phyloP scores from a whole-genome alignment of 1,140 invertebrate species.

The Wiebesia pumilae region DNA sequence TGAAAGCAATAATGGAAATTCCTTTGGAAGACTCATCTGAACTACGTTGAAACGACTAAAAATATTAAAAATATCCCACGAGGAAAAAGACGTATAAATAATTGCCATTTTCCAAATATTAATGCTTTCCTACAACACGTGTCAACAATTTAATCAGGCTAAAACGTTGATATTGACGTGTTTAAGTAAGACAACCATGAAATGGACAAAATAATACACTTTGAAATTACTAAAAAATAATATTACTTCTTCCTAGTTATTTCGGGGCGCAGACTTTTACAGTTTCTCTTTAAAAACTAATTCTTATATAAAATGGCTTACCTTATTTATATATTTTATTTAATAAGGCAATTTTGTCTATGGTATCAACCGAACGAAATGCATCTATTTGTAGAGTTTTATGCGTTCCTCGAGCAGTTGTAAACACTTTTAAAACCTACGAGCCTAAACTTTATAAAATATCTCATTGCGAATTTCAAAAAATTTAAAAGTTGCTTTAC shows the following conservation, averaged over 20 bases:
- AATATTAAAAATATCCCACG: background rate
- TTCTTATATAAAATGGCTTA: no score
- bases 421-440: background rate
- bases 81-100: background rate
- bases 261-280: no score
- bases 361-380: no score
- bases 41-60: background rate
- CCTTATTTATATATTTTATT: no score
- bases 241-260: no score
- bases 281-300: no score
- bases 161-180: background rate
- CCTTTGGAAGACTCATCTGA: background rate
- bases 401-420: no score
- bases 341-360: no score
- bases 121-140: background rate
- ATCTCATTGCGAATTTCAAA: background rate
- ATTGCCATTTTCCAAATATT: background rate
- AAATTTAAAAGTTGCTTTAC: background rate
- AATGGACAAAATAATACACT: no score
- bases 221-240: no score
- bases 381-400: no score
- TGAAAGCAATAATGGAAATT: background rate
- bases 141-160: background rate
- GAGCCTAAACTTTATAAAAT: background rate
- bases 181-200: no score